A percentile compares a stretch with the other conserved stretches of the same genome.
Evolutionary conservation across 2,888 invertebrate genomes (phyloP).

Genomic region (Drosophila borborema): DNA sequence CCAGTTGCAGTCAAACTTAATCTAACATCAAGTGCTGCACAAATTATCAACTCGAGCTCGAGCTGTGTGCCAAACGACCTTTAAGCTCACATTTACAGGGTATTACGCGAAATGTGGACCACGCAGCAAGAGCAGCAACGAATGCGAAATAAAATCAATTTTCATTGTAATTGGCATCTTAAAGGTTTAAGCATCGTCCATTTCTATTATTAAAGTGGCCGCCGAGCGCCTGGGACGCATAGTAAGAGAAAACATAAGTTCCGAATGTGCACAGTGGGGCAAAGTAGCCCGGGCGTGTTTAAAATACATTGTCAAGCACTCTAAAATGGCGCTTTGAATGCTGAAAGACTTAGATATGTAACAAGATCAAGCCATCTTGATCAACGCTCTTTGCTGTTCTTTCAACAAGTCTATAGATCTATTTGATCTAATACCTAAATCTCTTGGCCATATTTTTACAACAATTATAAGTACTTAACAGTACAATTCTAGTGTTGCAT

Average conservation of each 20-base stretch:
- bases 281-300: neutral
- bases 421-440: neutral
- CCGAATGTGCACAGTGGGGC: constrained; percentile 2
- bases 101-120: constrained; percentile 13
- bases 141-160: constrained; percentile 70
- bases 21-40: neutral
- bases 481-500: too few species aligned
- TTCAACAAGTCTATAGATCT: neutral
- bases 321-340: neutral
- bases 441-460: too few species aligned
- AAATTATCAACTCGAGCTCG: neutral
- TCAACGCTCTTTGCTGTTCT: neutral
- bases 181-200: constrained; percentile 67
- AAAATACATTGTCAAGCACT: neutral
- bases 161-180: constrained; percentile 76
- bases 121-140: constrained; percentile 27
- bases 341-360: too few species aligned
- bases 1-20: neutral
- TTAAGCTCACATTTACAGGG: neutral
- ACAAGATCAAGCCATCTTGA: neutral
- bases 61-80: neutral
- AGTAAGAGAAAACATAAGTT: neutral
- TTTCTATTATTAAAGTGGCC: constrained; percentile 59
- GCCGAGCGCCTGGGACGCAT: neutral
- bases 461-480: too few species aligned